Conservation (phyloP, 1,140 invertebrate genomes). For the Leptestheria dahalacensis region DNA sequence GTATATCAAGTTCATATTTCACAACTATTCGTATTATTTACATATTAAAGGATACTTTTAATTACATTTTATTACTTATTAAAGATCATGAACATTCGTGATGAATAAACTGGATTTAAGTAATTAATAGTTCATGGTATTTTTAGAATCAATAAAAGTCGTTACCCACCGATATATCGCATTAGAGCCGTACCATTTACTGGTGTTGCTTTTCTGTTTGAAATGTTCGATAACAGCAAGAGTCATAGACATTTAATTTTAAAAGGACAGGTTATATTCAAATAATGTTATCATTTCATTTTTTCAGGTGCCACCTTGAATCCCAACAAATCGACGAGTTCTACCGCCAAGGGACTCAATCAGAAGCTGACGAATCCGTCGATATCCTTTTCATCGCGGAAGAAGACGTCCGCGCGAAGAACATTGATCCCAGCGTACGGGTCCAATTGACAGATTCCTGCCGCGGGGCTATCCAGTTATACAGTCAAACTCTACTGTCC, state of each 20-base stretch:
- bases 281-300: neutral
- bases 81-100: too few species aligned
- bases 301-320: conserved; percentile 8
- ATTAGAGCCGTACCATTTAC: too few species aligned
- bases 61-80: too few species aligned
- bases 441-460: conserved; percentile 3
- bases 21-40: neutral
- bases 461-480: conserved; percentile 8
- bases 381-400: conserved; percentile 8
- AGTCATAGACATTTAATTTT: too few species aligned
- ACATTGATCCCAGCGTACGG: neutral
- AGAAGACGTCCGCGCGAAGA: neutral
- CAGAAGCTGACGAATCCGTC: conserved; percentile 14
- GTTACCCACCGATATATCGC: too few species aligned
- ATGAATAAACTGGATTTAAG: too few species aligned
- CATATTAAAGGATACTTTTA: too few species aligned
- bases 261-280: too few species aligned
- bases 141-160: too few species aligned
- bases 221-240: too few species aligned
- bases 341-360: conserved; percentile 5
- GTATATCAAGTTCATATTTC: conserved; percentile 17
- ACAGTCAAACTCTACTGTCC: neutral
- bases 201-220: too few species aligned
- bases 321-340: conserved; percentile 6
- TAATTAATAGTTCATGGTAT: too few species aligned